A percentile compares a stretch with the other conserved stretches of the same genome.
Evolutionary conservation across 2,113 vertebrate species (phyloP).

Genomic region (Grantiella picta): DNA sequence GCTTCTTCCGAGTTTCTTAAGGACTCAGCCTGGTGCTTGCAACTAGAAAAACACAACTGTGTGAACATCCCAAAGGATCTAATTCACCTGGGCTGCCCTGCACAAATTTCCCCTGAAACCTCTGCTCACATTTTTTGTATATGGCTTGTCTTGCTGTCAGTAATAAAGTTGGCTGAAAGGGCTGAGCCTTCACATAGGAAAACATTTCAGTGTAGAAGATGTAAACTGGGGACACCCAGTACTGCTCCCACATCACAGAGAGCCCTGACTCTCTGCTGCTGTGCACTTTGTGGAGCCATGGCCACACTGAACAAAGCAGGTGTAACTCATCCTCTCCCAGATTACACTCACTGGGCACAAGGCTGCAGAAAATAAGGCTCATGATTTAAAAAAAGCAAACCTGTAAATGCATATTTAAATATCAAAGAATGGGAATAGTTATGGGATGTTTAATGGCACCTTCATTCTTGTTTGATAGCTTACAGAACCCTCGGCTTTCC

Average conservation of each 20-base stretch:
- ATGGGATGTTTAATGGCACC: background rate
- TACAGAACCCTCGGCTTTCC: background rate
- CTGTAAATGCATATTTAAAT: background rate
- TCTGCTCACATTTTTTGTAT: background rate
- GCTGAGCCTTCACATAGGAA: background rate
- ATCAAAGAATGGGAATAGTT: background rate
- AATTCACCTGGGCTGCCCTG: background rate
- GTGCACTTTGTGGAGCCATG: background rate
- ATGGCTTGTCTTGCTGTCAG: background rate
- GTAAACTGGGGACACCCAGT: background rate
- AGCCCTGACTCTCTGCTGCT: background rate
- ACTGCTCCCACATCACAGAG: background rate
- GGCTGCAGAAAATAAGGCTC: background rate
- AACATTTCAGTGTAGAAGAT: background rate
- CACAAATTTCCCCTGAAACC: background rate
- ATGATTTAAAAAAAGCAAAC: background rate
- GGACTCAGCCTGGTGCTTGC: background rate
- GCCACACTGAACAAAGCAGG: background rate
- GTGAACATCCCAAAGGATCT: background rate
- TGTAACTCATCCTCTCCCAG: background rate
- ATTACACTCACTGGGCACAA: background rate
- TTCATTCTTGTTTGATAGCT: background rate
- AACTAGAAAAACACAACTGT: background rate
- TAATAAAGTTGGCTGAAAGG: background rate
- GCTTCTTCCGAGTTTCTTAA: background rate